These are phyloP conservation scores for Drosophila kokeensis DNA, from an alignment of 2,888 invertebrate species.

Conservation along the genomic window DNA sequence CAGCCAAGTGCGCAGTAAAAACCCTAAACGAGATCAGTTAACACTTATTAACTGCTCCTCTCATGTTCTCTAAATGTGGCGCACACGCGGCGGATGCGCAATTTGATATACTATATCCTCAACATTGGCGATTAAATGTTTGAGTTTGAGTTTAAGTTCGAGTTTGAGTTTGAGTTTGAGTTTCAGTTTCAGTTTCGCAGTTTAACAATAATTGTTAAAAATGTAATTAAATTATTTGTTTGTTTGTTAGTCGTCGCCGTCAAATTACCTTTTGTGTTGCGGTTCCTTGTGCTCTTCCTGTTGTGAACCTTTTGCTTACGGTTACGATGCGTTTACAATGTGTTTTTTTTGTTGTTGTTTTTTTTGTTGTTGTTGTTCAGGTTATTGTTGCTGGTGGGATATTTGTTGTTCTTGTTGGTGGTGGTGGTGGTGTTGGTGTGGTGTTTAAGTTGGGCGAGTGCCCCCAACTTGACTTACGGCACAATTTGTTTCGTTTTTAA, in stretches of 20 bases:
- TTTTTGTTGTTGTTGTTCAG: background rate
- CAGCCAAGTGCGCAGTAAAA: slow-evolving; percentile 50
- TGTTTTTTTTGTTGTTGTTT: slow-evolving; percentile 9
- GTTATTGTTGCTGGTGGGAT: slow-evolving; percentile 12
- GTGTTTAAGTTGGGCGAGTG: slow-evolving; percentile 52
- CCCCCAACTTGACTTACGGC: slow-evolving; percentile 76
- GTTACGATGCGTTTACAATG: slow-evolving; percentile 17
- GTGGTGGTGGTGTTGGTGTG: background rate
- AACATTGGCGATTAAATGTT: background rate
- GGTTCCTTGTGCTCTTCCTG: slow-evolving; percentile 19
- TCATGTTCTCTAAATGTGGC: background rate
- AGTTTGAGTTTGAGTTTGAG: slow-evolving; percentile 34
- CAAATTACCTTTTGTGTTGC: slow-evolving; percentile 62
- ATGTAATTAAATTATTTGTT: slow-evolving; percentile 37
- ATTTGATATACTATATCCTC: background rate
- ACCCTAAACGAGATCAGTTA: slow-evolving; percentile 11
- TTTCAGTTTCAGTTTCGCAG: slow-evolving; percentile 8
- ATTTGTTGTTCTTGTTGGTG: slow-evolving; percentile 9
- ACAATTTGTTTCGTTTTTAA: slow-evolving; percentile 73
- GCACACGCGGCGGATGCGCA: slow-evolving; percentile 38
- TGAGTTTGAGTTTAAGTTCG: slow-evolving; percentile 31
- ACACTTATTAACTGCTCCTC: background rate
- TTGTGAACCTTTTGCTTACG: slow-evolving; percentile 4
- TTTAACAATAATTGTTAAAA: slow-evolving; percentile 12
- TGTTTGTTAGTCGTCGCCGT: slow-evolving; percentile 8